Conservation (phyloP, 2,113 vertebrate species). For the Leucoraja erinaceus region DNA sequence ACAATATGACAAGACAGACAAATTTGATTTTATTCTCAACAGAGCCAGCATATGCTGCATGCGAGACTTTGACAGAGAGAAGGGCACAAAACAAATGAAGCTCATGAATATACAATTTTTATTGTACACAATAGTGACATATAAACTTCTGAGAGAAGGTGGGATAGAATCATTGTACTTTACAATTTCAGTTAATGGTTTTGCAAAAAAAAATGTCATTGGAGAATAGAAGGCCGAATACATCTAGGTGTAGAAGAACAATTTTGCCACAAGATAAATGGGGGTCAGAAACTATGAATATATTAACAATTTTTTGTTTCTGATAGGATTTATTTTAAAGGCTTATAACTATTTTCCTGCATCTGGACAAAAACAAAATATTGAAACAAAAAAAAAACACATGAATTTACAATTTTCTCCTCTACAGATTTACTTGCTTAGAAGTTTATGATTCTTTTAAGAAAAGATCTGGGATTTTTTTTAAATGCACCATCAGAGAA, state of each 20-base stretch:
- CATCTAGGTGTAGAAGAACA: slow-evolving; percentile 63
- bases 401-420: neutral
- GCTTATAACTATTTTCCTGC: slow-evolving; percentile 16
- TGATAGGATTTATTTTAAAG: slow-evolving; percentile 34
- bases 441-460: neutral
- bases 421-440: neutral
- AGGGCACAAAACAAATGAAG: slow-evolving; percentile 76
- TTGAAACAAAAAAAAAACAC: neutral
- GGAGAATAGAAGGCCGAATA: slow-evolving; percentile 68
- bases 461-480: neutral
- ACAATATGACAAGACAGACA: slow-evolving; percentile 86
- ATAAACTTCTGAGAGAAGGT: slow-evolving; percentile 68
- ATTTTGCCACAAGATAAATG: slow-evolving; percentile 69
- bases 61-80: slow-evolving; percentile 74
- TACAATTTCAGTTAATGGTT: slow-evolving; percentile 75
- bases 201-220: slow-evolving; percentile 60
- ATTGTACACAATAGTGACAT: slow-evolving; percentile 77
- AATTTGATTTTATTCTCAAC: slow-evolving; percentile 86
- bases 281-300: slow-evolving; percentile 40
- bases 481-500: neutral
- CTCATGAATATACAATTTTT: slow-evolving; percentile 82
- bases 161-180: slow-evolving; percentile 59
- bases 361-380: neutral
- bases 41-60: slow-evolving; percentile 78
- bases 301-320: slow-evolving; percentile 38